Conservation (phyloP, 2,113 vertebrate genomes). For the Camelus bactrianus region DNA sequence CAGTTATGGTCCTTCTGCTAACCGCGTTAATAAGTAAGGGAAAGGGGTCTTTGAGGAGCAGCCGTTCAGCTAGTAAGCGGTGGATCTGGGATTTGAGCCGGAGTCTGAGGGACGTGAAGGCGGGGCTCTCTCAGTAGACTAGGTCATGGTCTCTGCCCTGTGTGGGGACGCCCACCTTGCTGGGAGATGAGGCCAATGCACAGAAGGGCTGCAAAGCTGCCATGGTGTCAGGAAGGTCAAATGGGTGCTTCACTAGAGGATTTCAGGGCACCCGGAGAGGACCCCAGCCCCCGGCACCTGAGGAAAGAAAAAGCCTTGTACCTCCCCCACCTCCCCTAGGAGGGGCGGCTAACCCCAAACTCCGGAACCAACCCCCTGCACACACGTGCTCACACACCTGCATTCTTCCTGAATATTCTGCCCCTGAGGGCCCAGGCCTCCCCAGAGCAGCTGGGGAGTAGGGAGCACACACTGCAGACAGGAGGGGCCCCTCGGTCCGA, state of each 20-base stretch:
- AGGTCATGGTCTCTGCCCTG: not conserved
- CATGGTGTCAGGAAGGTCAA: not conserved
- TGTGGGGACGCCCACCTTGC: not conserved
- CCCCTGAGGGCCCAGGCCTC: not conserved
- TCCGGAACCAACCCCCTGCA: not conserved
- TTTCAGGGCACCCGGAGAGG: not conserved
- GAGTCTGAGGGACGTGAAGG: not conserved
- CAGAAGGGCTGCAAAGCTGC: not conserved
- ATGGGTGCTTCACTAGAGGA: rapidly evolving
- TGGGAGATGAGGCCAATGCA: rapidly evolving
- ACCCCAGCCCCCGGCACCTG: not conserved
- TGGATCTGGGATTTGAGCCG: not conserved
- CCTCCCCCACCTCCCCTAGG: too few species aligned
- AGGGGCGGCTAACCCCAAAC: too few species aligned
- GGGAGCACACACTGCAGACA: not conserved
- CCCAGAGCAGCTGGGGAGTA: not conserved
- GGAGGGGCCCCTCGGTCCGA: not conserved
- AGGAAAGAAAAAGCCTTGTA: not conserved
- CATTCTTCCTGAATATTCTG: not conserved
- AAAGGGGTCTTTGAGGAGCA: not conserved
- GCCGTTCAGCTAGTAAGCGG: not conserved
- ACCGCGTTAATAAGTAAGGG: not conserved
- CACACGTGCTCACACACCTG: rapidly evolving
- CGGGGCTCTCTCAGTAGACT: not conserved
- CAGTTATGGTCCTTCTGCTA: rapidly evolving